Percentiles rank a stretch among this genome's conserved stretches.
Evolutionary conservation across 2,113 vertebrate species (phyloP).

Genomic region (Carettochelys insculpta): DNA sequence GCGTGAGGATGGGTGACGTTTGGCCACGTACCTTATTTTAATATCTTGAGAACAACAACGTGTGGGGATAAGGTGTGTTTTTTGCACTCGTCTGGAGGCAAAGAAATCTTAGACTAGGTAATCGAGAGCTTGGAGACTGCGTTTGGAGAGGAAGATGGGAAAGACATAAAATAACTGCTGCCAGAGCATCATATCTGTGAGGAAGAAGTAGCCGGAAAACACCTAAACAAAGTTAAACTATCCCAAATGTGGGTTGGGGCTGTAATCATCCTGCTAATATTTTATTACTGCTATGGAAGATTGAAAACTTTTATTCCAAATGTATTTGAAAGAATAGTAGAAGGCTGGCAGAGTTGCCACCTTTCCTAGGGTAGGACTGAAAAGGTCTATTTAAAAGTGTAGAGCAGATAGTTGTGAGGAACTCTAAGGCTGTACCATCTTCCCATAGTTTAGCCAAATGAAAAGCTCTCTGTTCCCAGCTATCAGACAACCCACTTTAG

Average conservation of each 20-base stretch:
- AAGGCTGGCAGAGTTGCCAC: background rate
- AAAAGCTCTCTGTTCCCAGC: conserved; percentile 33
- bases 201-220: background rate
- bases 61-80: background rate
- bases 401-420: conserved; percentile 7
- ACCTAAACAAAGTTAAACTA: background rate
- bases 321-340: background rate
- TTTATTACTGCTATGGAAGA: background rate
- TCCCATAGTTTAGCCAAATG: background rate
- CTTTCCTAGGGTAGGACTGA: fast-evolving
- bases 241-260: background rate
- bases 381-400: background rate
- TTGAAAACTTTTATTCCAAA: background rate
- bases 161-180: background rate
- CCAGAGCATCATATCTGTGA: background rate
- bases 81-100: background rate
- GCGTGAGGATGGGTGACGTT: background rate
- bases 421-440: background rate
- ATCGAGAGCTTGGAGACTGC: background rate
- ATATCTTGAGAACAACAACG: background rate
- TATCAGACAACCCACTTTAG: conserved; percentile 56
- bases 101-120: background rate
- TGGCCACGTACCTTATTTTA: background rate
- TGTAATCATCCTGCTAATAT: fast-evolving
- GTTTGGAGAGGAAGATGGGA: background rate